Evolutionary conservation across 2,888 invertebrate species (phyloP), one percentile per base, ranked within the genome.

Genomic region (Plemyria rubiginata): DNA sequence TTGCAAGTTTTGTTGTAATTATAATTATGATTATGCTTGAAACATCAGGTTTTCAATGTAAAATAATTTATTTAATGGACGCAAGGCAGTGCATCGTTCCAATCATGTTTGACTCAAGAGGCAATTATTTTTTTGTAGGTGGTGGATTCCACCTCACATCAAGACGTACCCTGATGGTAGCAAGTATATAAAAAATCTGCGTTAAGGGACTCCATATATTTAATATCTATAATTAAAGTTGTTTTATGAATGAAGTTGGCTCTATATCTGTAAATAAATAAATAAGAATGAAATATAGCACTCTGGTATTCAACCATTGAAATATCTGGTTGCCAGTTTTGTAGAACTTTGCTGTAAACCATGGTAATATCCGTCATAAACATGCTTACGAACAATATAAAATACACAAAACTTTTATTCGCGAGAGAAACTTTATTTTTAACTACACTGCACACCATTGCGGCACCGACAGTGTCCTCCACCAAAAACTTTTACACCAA

Each of bases 401-500:
- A 46, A 60, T 38, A 38, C 11, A 54, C 55, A 64, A 55, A 56
- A 64, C 52, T 49, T 64, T 60, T 48, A 45, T 49, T 41, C 43
- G 45, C 54, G 40, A 53, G 43, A 60, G 52, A 48, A 60, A 60
- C 56, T 60, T 60, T 60, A 60, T 60, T 49, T 60, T 56, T 40
- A 49, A 60, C 56, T 53, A 50, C 43, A 54, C 40, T 60, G 63
- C 65, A 54, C 54, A 60, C 50, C 60, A 65, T 61, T 64, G 49
- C 60, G 53, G 43, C 68, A 60, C 62, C 61, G 68, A 54, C 62
- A 66, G 60, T 61, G 62, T 66, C 59, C 66, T 50, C 58, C 58
- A 50, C 54, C 28, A 50, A 67, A 71, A 74, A 71, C 68, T 71
- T 72, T 68, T 65, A 66, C 66, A 67, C 66, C 59, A 56, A 70